Base-by-base conservation (phyloP, 2,888 invertebrate genomes). In the Osedax frankpressi region DNA sequence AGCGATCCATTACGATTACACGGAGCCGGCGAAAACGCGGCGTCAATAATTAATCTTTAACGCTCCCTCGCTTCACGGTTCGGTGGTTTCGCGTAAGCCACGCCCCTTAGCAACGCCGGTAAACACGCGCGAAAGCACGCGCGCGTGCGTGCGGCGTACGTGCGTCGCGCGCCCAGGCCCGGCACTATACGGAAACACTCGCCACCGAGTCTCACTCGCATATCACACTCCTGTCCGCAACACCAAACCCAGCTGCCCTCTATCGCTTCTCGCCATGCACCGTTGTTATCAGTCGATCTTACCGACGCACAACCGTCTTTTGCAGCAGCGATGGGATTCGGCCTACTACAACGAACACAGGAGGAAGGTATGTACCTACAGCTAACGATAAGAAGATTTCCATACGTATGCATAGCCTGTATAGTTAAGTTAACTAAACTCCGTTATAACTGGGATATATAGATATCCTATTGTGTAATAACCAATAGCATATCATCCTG, bases 281-380 rank as follows among this genome's bases (percentile, higher is more conserved):
- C 77, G 81, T 72, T 80, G 81, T n/a, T 84, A 84, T 75, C 80
- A 83, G 75, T 78, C 82, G 28, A 79, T 84, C 63, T 77, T 81
- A 69, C 84, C 84, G 19, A 79, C 81, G 3, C 80, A 81, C 72
- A 84, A 83, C 76, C 82, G 82, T 76, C 78, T 84, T 26, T 77
- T 84, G 68, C 83, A 84, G 77, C 79, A 81, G 77, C 78, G 80
- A 76, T 84, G 84, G 84, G 84, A 84, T 74, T 76, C 79, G n/a
- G 82, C 80, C 2, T 81, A 83, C 73, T 84, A 82, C 76, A 79
- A 81, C 60, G 82, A 83, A 77, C 84, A 84, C 77, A 76, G 81
- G 71, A 75, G 78, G 76, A 79, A 82, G 81, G 84, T 84, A 75
- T 77, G 79, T 74, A 60, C 27, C n/a, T n/a, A n/a, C n/a, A n/a